Conservation (phyloP, 2,797 vertebrate genomes). For the Rhinichthys osculus region DNA sequence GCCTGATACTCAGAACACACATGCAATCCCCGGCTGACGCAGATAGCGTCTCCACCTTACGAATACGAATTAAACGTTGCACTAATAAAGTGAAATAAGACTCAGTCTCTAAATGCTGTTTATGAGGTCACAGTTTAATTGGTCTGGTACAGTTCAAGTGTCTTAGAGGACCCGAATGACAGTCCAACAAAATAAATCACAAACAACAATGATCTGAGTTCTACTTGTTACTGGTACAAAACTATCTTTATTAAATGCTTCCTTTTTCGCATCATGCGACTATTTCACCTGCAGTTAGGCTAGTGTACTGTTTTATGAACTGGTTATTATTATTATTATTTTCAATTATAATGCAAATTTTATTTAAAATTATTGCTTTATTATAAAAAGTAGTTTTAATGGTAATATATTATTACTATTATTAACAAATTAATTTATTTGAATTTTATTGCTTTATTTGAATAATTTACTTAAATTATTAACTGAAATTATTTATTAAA, state of each 20-base stretch:
- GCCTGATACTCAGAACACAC: background rate
- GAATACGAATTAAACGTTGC: background rate
- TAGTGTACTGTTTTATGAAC: background rate
- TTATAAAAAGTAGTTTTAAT: background rate
- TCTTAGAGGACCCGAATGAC: conserved; percentile 12
- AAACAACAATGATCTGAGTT: background rate
- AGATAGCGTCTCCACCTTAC: background rate
- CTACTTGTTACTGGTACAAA: background rate
- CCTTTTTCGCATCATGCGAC: no score
- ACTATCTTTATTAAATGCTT: background rate
- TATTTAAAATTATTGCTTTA: background rate
- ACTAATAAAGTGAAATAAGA: conserved; percentile 34
- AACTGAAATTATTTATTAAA: no score
- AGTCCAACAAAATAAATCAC: background rate
- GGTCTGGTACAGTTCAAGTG: conserved; percentile 3
- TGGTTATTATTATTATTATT: background rate
- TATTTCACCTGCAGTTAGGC: background rate
- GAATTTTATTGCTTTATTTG: no score
- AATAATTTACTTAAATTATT: no score
- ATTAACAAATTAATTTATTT: background rate
- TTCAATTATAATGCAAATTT: background rate
- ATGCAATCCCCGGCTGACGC: background rate
- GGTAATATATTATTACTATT: background rate
- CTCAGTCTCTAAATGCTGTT: conserved; percentile 6
- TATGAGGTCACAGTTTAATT: conserved; percentile 5